These are phyloP conservation scores for Drosophila repleta DNA, from an alignment of 1,140 invertebrate genomes.

Conservation along the genomic window DNA sequence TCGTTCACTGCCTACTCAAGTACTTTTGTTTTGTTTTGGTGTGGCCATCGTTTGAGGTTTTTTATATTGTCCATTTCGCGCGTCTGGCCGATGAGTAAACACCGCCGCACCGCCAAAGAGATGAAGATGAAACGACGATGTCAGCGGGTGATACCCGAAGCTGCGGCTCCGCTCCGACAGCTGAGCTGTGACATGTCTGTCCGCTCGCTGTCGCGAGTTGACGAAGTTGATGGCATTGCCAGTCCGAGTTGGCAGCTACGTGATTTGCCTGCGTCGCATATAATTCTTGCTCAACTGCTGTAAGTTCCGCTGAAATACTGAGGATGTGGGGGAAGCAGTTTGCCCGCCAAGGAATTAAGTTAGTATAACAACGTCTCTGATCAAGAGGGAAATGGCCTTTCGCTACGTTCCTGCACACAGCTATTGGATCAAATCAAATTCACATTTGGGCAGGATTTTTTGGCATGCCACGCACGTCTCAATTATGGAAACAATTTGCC, in stretches of 20 bases:
- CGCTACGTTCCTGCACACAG: neutral
- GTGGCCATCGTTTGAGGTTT: conserved; percentile 49
- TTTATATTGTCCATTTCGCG: conserved; percentile 64
- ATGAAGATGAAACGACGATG: conserved; percentile 72
- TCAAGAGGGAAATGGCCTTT: neutral
- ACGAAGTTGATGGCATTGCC: conserved; percentile 44
- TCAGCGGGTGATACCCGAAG: conserved; percentile 65
- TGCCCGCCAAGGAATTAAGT: conserved; percentile 61
- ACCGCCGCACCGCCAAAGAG: conserved; percentile 61
- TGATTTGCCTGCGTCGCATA: conserved; percentile 59
- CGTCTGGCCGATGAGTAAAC: conserved; percentile 70
- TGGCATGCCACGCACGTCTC: conserved; percentile 58
- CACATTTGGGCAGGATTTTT: neutral
- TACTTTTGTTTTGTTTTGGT: conserved; percentile 45
- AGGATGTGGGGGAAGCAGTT: neutral
- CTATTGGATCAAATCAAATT: conserved; percentile 14
- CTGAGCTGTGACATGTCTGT: conserved; percentile 47
- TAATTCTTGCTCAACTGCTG: conserved; percentile 44
- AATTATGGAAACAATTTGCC: conserved; percentile 73
- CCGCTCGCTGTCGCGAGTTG: conserved; percentile 16
- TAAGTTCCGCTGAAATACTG: conserved; percentile 61
- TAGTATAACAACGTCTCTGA: neutral
- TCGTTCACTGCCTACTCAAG: neutral
- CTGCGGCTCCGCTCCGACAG: conserved; percentile 33
- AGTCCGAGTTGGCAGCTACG: conserved; percentile 53